Percentiles rank a stretch among this genome's conserved stretches.
Evolutionary conservation across 2,888 invertebrate species (phyloP).

Genomic region (Chrysomela aeneicollis): DNA sequence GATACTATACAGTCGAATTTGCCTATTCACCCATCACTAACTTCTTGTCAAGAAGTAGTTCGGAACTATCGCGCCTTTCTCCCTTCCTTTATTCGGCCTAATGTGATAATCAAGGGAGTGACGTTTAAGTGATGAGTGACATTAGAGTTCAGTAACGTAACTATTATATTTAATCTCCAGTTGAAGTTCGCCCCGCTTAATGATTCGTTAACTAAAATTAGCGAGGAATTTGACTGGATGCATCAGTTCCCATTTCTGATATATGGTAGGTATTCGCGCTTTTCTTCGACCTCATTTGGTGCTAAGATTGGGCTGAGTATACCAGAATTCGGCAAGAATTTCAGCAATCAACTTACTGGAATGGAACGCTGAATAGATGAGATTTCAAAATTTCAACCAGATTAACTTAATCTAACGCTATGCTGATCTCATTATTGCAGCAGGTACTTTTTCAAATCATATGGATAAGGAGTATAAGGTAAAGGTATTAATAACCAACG

Average conservation of each 20-base stretch:
- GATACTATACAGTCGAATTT: background rate
- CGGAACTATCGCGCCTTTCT: conserved; percentile 3
- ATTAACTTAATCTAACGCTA: background rate
- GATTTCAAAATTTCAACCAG: background rate
- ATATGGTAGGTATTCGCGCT: conserved; percentile 34
- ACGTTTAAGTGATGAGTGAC: conserved; percentile 62
- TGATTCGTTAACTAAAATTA: conserved; percentile 61
- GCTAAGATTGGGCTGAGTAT: conserved; percentile 42
- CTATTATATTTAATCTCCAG: conserved; percentile 63
- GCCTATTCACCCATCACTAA: background rate
- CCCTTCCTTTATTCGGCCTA: conserved; percentile 46
- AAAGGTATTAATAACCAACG: no score
- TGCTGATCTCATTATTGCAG: no score
- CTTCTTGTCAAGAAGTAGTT: background rate
- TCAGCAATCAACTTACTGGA: conserved; percentile 25
- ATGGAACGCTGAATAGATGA: background rate
- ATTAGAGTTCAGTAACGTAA: conserved; percentile 60
- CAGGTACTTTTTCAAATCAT: no score
- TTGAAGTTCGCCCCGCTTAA: conserved; percentile 59
- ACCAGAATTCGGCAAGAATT: conserved; percentile 37
- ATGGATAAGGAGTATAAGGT: no score
- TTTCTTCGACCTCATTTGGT: conserved; percentile 51
- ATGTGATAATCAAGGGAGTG: conserved; percentile 61
- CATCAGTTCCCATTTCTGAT: conserved; percentile 48
- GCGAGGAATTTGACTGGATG: conserved; percentile 49